phyloP scores from a whole-genome alignment of 1,140 invertebrate species.

The Pararge aegeria region DNA sequence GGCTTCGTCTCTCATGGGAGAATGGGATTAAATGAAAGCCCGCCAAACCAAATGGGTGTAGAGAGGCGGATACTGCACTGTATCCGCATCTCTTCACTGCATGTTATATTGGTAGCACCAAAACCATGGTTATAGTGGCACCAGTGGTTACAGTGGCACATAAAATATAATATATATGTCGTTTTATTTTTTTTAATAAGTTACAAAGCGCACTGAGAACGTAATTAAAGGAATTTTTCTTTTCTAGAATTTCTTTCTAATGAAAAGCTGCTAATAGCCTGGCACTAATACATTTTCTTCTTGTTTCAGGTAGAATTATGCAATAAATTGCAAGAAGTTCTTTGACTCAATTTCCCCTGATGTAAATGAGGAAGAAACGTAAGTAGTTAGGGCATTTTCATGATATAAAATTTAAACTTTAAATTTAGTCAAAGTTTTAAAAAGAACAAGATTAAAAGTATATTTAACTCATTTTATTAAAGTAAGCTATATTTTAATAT shows the following conservation, averaged over 20 bases:
- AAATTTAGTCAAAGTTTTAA: neutral
- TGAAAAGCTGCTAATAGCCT: conserved; percentile 3
- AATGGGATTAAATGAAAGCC: no score
- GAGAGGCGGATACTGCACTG: no score
- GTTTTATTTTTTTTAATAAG: neutral
- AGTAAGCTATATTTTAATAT: neutral
- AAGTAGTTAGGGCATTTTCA: conserved; percentile 50
- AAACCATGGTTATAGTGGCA: no score
- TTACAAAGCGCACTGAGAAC: neutral
- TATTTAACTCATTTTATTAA: neutral
- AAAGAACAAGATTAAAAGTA: neutral
- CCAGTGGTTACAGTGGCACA: no score
- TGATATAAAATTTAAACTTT: neutral
- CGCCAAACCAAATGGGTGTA: no score
- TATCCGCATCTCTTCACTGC: no score
- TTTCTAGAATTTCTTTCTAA: neutral
- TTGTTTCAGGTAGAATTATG: conserved; percentile 80
- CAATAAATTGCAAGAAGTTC: conserved; percentile 74
- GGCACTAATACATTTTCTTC: conserved; percentile 75
- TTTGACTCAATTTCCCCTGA: conserved; percentile 51
- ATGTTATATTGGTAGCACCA: no score
- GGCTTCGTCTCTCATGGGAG: no score
- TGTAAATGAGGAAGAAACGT: conserved; percentile 61
- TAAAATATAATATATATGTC: neutral
- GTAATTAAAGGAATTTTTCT: neutral